phyloP scores from a whole-genome alignment of 2,797 vertebrate species.

The Malacoraja senta region DNA sequence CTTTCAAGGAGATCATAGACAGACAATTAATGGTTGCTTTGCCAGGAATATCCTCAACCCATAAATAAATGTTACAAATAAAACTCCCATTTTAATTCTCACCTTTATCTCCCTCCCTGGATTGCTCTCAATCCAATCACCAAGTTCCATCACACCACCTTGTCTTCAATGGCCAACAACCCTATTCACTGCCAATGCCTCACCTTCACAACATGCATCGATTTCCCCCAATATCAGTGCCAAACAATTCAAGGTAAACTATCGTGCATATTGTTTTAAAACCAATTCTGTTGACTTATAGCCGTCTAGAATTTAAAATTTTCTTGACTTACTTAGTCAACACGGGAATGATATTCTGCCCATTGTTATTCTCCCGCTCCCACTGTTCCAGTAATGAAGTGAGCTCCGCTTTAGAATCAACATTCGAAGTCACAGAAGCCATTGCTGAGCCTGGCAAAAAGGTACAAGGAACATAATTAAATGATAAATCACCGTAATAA shows the following conservation, averaged over 20 bases:
- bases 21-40: too few species aligned
- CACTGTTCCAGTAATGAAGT: conserved; percentile 90
- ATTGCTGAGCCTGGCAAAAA: conserved; percentile 32
- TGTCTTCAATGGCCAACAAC: too few species aligned
- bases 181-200: too few species aligned
- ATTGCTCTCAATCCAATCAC: too few species aligned
- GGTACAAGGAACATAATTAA: background rate
- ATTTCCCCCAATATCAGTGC: background rate
- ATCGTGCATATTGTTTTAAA: background rate
- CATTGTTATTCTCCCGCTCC: conserved; percentile 85
- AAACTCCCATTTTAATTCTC: too few species aligned
- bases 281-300: background rate
- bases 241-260: background rate
- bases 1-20: too few species aligned
- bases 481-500: background rate
- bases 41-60: too few species aligned
- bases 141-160: too few species aligned
- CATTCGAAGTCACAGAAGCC: conserved; percentile 62
- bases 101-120: too few species aligned
- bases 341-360: conserved; percentile 83
- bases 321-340: conserved; percentile 76
- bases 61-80: background rate
- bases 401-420: conserved; percentile 97
- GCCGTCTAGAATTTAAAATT: background rate
- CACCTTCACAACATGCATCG: too few species aligned